Conservation (phyloP, 2,888 invertebrate genomes). For the Leptura quadrifasciata region DNA sequence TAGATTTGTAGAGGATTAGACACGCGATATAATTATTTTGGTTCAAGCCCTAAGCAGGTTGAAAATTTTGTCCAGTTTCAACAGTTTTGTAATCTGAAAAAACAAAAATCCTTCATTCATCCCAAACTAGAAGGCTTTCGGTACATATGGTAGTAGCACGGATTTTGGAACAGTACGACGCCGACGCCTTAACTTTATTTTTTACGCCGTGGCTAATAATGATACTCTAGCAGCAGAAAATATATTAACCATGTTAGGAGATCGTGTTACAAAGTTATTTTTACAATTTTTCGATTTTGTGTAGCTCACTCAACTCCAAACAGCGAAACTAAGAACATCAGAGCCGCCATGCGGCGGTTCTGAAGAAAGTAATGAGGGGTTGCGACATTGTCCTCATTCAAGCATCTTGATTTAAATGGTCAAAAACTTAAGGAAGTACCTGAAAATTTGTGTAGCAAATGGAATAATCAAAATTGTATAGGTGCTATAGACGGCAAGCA, state of each 20-base stretch:
- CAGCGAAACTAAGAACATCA: too few relatives aligned
- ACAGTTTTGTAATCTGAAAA: constrained; percentile 47
- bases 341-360: too few relatives aligned
- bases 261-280: neutral
- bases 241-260: neutral
- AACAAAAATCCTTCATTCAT: constrained; percentile 46
- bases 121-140: constrained; percentile 53
- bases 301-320: too few relatives aligned
- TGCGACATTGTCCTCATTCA: too few relatives aligned
- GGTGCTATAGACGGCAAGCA: too few relatives aligned
- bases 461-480: too few relatives aligned
- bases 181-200: constrained; percentile 42
- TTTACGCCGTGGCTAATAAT: constrained; percentile 43
- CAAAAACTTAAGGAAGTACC: too few relatives aligned
- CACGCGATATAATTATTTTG: constrained; percentile 55
- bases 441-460: too few relatives aligned
- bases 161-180: constrained; percentile 51
- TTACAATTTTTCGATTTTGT: neutral
- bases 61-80: constrained; percentile 50
- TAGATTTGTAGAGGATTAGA: too few relatives aligned
- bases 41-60: constrained; percentile 56
- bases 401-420: too few relatives aligned
- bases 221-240: constrained; percentile 23
- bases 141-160: constrained; percentile 41
- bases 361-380: too few relatives aligned